A percentile compares a stretch with the other conserved stretches of the same genome.
These are phyloP conservation scores for Caenorhabditis panamensis DNA, from an alignment of 2,888 invertebrate species.

Conservation along the genomic window DNA sequence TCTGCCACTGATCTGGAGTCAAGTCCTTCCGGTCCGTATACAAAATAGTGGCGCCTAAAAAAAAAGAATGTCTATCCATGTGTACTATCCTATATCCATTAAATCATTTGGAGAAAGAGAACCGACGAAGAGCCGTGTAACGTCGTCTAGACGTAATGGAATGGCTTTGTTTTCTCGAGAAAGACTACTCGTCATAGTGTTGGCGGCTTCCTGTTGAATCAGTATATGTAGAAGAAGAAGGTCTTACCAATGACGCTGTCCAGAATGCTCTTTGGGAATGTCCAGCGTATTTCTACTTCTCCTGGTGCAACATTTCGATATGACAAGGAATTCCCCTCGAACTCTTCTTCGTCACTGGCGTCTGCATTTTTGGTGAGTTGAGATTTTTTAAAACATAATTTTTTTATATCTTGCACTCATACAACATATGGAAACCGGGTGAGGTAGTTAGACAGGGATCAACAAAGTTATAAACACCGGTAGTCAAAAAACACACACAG, in stretches of 20 bases:
- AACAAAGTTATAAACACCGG: neutral
- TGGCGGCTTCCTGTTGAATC: too few relatives aligned
- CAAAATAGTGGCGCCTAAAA: constrained; percentile 71
- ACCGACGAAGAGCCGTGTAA: constrained; percentile 13
- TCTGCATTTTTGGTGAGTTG: constrained; percentile 40
- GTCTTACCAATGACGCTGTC: constrained; percentile 69
- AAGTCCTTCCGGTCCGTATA: constrained; percentile 71
- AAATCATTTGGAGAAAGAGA: constrained; percentile 35
- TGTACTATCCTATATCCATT: constrained; percentile 34
- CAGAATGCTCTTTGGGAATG: constrained; percentile 70
- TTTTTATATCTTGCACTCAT: too few relatives aligned
- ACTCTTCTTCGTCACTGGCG: constrained; percentile 46
- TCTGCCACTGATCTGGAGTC: constrained; percentile 71
- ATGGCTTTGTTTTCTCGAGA: constrained; percentile 31
- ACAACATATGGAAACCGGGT: too few relatives aligned
- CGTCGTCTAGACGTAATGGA: constrained; percentile 38
- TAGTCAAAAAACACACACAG: constrained; percentile 1
- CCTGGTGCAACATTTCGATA: constrained; percentile 76
- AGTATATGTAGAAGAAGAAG: neutral
- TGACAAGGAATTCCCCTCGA: constrained; percentile 72
- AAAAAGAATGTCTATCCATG: neutral
- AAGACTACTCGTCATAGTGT: constrained; percentile 15
- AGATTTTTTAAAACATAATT: neutral
- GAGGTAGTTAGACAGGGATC: constrained; percentile 21
- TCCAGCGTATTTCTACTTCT: constrained; percentile 74